Evolutionary conservation across 1,140 invertebrate species (phyloP), one percentile per base, ranked within the genome.

Genomic region (Goniozus legneri): DNA sequence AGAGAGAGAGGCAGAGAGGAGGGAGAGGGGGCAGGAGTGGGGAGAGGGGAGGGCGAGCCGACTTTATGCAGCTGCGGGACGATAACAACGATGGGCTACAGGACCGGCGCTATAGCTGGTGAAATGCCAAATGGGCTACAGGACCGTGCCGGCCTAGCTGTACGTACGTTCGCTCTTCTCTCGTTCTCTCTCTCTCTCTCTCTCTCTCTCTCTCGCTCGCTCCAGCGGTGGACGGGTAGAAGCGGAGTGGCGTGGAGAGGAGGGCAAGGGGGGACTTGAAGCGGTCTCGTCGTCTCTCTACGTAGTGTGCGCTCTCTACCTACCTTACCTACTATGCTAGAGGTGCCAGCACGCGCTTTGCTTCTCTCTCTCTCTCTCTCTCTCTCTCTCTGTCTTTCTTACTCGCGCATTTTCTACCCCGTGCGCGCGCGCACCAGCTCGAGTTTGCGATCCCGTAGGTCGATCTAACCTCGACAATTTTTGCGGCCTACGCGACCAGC

Each of bases 41-140:
- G 38, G 45, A 43, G 44, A 42, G 51, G 31, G 43, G 47, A 34
- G 21, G 48, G 20, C 42, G 47, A 54, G 47, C 41, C 44, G 56
- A 53, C 38, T 77, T 77, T 77, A 77, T 77, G 75, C 75, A 77
- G 75, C 75, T 77, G 75, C 75, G 75, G 73, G 75, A 76, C 74
- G 74, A 77, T 77, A 77, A 77, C 75, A 77, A 75, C 73, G 73
- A 77, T 76, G 75, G 75, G 75, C 75, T 77, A 76, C 70, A 77
- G 75, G 74, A 76, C 67, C 47, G 67, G 59, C 64, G 71, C 71
- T 73, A 72, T 75, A 75, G 73, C 73, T 74, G 75, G 75, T 74
- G 71, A 76, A 77, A 77, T 77, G 75, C 75, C 75, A 77, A 74
- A 77, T 76, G 75, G 75, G 74, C 75, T 77, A 74, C 65, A 73